Evolutionary conservation across 2,797 vertebrate genomes (phyloP), one percentile per base, ranked within the genome.

Genomic region (Rhinichthys osculus): DNA sequence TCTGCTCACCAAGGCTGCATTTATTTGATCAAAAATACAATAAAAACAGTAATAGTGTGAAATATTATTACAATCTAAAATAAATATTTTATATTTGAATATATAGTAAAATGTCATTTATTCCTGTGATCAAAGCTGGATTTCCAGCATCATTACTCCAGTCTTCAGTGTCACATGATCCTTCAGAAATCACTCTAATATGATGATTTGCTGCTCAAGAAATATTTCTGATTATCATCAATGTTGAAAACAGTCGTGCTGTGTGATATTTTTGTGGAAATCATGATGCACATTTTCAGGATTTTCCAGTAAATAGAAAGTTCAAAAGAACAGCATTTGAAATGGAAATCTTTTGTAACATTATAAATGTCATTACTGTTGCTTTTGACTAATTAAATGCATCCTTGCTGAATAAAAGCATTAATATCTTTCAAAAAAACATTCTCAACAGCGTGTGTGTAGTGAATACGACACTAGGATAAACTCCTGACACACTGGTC

Each of bases 161-260:
- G 40, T 72, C 70, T 72, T 44, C 70, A 72, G 69, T 14, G 40
- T 71, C 70, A 72, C 70, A 27, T 72, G 70, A 47, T 27, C 40
- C 27, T 72, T 72, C 70, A 47, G 40, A 73, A 30, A 47, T 47
- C 42, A 72, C 5, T 14, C 0, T 3, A 0, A 71, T 1, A 42
- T 71, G 21, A 3, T 3, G 69, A n/a, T 40, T 64, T 30, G 13
- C 0, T 59, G 23, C 8, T n/a, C 21, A 10, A 33, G 0, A 38
- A 11, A 21, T 1, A 11, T 30, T 30, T 30, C 30, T 30, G n/a
- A n/a, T n/a, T n/a, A n/a, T n/a, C n/a, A n/a, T n/a, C n/a, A n/a
- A n/a, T n/a, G n/a, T n/a, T n/a, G n/a, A n/a, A n/a, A n/a, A n/a
- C n/a, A n/a, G n/a, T n/a, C n/a, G n/a, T n/a, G n/a, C n/a, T n/a